These are phyloP conservation scores for Sesia bembeciformis DNA, from an alignment of 2,888 invertebrate species.

Conservation along the genomic window DNA sequence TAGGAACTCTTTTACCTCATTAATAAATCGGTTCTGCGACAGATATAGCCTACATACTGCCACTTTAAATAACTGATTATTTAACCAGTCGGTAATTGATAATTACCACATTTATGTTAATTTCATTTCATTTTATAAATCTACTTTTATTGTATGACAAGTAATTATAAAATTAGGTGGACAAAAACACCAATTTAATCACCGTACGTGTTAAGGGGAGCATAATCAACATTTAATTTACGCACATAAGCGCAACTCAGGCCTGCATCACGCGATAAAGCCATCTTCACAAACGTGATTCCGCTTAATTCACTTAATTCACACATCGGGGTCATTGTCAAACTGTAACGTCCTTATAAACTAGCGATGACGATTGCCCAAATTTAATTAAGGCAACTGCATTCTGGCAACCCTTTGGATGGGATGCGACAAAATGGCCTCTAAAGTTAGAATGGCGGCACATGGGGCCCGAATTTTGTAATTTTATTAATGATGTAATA, in stretches of 20 bases:
- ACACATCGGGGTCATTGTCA: conserved; percentile 52
- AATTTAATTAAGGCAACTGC: conserved; percentile 63
- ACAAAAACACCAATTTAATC: no score
- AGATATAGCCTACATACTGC: no score
- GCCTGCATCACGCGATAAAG: conserved; percentile 49
- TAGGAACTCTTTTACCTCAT: no score
- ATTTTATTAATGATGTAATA: conserved; percentile 75
- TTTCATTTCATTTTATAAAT: no score
- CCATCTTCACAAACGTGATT: conserved; percentile 47
- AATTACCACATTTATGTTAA: no score
- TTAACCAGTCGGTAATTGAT: no score
- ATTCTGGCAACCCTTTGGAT: conserved; percentile 37
- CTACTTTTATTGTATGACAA: no score
- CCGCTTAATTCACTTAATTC: conserved; percentile 62
- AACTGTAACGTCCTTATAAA: conserved; percentile 49
- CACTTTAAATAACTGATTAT: no score
- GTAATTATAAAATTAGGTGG: no score
- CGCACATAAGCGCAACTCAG: conserved; percentile 2
- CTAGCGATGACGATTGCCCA: conserved; percentile 56
- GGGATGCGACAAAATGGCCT: conserved; percentile 35
- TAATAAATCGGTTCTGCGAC: no score
- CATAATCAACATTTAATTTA: not conserved
- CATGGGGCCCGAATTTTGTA: conserved; percentile 70
- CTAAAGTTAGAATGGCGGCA: conserved; percentile 50
- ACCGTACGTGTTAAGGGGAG: not conserved